Percentiles rank a stretch among this genome's conserved stretches.
Evolutionary conservation across 2,113 vertebrate genomes (phyloP).

Genomic region (Clarias batrachus): DNA sequence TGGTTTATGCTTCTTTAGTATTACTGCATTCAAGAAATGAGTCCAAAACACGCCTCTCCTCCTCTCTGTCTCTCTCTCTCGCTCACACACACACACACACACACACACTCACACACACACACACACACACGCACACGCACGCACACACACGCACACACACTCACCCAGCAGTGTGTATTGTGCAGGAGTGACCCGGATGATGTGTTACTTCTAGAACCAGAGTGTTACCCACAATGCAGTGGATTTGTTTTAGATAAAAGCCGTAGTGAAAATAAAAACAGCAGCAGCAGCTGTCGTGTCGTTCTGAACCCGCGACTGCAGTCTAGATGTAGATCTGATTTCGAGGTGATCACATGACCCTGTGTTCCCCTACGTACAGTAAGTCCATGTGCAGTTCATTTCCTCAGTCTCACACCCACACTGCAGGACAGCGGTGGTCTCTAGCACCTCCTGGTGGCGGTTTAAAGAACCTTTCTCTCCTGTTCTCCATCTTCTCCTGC

Average conservation of each 20-base stretch:
- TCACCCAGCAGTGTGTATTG: not conserved
- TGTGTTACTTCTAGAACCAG: not conserved
- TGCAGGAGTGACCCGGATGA: not conserved
- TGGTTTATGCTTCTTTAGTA: conserved; percentile 12
- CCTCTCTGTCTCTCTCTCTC: not conserved
- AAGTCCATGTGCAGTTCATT: not conserved
- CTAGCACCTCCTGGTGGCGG: conserved; percentile 2
- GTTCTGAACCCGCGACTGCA: not conserved
- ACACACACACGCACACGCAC: too few relatives aligned
- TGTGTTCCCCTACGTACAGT: not conserved
- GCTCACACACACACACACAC: too few relatives aligned
- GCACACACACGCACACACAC: too few relatives aligned
- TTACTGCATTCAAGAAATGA: conserved; percentile 39
- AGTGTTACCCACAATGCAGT: not conserved
- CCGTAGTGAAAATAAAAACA: not conserved
- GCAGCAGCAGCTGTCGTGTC: not conserved
- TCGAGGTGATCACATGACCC: not conserved
- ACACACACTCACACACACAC: too few relatives aligned
- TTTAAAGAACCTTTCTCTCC: not conserved
- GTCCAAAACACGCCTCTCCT: not conserved
- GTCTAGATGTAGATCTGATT: not conserved
- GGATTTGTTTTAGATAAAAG: not conserved
- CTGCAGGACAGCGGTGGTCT: not conserved
- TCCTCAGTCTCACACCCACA: not conserved
- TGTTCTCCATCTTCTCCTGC: conserved; percentile 27